Base-by-base conservation (phyloP, 2,113 vertebrate species). In the Myrmecophaga tridactyla region DNA sequence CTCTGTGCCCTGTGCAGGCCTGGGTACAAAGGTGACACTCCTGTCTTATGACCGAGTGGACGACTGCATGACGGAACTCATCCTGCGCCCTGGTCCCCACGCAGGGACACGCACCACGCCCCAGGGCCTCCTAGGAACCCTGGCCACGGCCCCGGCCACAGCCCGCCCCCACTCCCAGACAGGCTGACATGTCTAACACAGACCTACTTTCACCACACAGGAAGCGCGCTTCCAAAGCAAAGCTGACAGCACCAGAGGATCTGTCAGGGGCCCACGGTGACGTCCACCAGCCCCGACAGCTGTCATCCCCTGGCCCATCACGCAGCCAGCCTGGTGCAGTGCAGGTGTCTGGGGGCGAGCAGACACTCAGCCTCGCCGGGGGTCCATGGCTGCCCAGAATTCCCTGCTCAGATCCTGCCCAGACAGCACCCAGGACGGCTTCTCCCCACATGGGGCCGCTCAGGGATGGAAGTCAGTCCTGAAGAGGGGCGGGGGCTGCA, bases 221-320 rank as follows among this genome's bases (percentile, higher is more conserved):
- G 75, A 97, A 86, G 46, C 27, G 1, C 1, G 0, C 31, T 29
- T 34, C 76, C 23, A 15, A 43, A 81, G 92, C 1, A 0, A 34
- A 77, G 87, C 78, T 82, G 92, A 93, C 76, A 78, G 84, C 63
- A 93, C 46, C 3, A 13, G 58, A 83, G 70, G 65, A 39, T 86
- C 73, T 93, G 89, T 92, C 91, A 89, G 91, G 92, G 89, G 90
- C 91, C 85, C 3, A 41, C 4, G 3, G 65, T 82, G 81, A 96
- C 56, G 4, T 96, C 96, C 93, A 85, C 63, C 63, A 92, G 87
- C 89, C 70, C 85, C 0, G 3, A 95, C 84, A 93, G 90, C 94
- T 96, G 89, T 90, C 95, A 95, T 46, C 48, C 69, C 34, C 65
- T 31, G 36, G 51, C 60, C 73, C 70, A 17, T 95, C 89, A 92